Evolutionary conservation across 2,797 vertebrate species (phyloP).

Genomic region (Sebastes taczanowskii): DNA sequence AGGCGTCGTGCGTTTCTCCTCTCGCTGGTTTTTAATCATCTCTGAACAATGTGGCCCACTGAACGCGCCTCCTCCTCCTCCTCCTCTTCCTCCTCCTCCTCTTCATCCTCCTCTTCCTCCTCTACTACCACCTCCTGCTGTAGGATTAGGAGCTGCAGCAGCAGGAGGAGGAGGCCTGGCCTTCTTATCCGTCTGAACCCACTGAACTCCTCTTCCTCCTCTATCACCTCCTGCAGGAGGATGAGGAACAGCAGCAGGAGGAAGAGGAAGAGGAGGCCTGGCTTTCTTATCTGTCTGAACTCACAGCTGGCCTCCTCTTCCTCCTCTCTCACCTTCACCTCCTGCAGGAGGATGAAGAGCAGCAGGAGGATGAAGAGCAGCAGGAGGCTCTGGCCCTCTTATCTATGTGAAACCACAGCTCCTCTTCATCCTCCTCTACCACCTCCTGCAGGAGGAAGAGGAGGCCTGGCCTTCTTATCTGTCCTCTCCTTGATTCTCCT

Average conservation of each 20-base stretch:
- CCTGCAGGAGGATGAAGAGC: background rate
- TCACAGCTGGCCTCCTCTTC: conserved; percentile 1
- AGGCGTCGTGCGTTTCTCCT: conserved; percentile 70
- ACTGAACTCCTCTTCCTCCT: background rate
- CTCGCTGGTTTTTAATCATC: conserved; percentile 78
- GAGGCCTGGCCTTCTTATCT: too few relatives aligned
- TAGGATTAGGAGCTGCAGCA: background rate
- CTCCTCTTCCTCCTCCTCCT: conserved; percentile 2
- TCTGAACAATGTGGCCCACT: conserved; percentile 74
- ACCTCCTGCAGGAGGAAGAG: background rate
- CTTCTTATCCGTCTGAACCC: conserved; percentile 9
- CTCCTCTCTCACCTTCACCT: background rate
- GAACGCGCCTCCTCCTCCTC: conserved; percentile 46
- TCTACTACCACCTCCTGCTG: background rate
- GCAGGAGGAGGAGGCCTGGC: background rate
- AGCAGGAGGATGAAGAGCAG: background rate
- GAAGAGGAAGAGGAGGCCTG: background rate
- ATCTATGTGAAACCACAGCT: conserved; percentile 12
- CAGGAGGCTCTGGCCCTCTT: conserved; percentile 4
- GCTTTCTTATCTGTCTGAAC: conserved; percentile 12
- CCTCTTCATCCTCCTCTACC: background rate
- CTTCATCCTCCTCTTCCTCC: conserved; percentile 1
- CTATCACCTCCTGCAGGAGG: conserved; percentile 44
- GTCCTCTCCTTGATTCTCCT: background rate
- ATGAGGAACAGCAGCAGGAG: conserved; percentile 4